These are phyloP conservation scores for Griposia aprilina DNA, from an alignment of 2,888 invertebrate genomes.

Conservation along the genomic window DNA sequence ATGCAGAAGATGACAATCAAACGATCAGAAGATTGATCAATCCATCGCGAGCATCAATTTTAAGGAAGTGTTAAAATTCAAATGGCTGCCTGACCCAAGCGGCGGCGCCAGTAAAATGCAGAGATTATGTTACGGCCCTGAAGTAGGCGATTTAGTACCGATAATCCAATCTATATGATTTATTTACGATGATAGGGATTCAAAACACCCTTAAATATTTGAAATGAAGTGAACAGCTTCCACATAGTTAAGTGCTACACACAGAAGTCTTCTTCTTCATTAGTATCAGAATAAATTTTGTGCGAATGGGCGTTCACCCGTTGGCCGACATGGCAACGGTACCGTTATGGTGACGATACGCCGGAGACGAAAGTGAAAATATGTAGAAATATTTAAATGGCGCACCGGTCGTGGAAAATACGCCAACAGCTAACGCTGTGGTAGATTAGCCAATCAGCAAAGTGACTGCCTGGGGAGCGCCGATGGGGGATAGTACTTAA, in stretches of 20 bases:
- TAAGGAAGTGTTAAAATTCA: constrained; percentile 57
- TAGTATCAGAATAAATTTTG: too few relatives aligned
- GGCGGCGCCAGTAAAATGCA: constrained; percentile 50
- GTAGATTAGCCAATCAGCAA: too few relatives aligned
- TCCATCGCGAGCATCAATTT: constrained; percentile 6
- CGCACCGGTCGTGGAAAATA: too few relatives aligned
- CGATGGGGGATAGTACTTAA: background rate
- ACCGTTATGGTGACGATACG: too few relatives aligned
- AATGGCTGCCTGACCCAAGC: constrained; percentile 39
- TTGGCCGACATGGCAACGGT: too few relatives aligned
- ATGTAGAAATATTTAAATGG: too few relatives aligned
- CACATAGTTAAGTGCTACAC: too few relatives aligned
- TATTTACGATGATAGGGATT: background rate
- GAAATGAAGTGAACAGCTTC: too few relatives aligned
- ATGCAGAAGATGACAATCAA: background rate
- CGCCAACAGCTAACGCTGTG: too few relatives aligned
- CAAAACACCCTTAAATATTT: constrained; percentile 2
- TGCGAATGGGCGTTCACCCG: too few relatives aligned
- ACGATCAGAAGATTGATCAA: background rate
- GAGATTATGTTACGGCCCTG: constrained; percentile 44
- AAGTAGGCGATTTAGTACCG: constrained; percentile 34
- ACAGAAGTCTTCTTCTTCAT: too few relatives aligned
- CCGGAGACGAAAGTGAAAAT: too few relatives aligned
- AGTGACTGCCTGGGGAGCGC: background rate
- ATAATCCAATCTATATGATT: background rate